Conservation (phyloP, 2,113 vertebrate species). For the Labrus mixtus region DNA sequence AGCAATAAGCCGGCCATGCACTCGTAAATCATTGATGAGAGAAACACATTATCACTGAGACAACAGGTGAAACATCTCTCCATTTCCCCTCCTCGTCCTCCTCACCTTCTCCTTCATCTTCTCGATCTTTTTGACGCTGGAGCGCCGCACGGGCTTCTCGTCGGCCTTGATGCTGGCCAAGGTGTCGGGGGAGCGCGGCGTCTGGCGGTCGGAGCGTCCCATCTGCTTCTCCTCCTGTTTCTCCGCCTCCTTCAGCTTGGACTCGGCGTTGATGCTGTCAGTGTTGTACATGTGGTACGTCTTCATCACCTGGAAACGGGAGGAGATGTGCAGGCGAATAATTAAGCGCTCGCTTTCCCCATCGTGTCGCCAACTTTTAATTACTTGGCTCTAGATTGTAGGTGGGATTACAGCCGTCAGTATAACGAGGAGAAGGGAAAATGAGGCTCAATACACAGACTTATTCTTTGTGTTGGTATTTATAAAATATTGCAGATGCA, state of each 20-base stretch:
- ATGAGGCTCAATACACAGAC: background rate
- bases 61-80: conserved; percentile 52
- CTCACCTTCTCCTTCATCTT: conserved; percentile 99
- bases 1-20: conserved; percentile 51
- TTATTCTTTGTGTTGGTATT: background rate
- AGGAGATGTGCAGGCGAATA: conserved; percentile 18
- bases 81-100: background rate
- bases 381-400: conserved; percentile 9
- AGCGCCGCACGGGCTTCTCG: conserved; percentile 94
- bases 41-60: conserved; percentile 31
- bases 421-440: background rate
- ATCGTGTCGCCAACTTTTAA: background rate
- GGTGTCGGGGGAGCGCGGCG: conserved; percentile 94
- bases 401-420: conserved; percentile 3
- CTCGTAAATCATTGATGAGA: conserved; percentile 65
- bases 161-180: conserved; percentile 90
- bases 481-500: conserved; percentile 1
- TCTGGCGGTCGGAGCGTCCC: conserved; percentile 93
- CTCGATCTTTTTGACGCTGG: conserved; percentile 98
- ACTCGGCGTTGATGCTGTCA: conserved; percentile 97
- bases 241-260: conserved; percentile 98
- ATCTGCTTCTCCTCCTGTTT: conserved; percentile 99
- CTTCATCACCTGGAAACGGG: conserved; percentile 93
- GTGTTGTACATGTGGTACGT: conserved; percentile 99
- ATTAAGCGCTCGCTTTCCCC: background rate